Percentiles rank a stretch among this genome's conserved stretches.
Evolutionary conservation across 2,113 vertebrate species (phyloP).

Genomic region (Tenrec ecaudatus): DNA sequence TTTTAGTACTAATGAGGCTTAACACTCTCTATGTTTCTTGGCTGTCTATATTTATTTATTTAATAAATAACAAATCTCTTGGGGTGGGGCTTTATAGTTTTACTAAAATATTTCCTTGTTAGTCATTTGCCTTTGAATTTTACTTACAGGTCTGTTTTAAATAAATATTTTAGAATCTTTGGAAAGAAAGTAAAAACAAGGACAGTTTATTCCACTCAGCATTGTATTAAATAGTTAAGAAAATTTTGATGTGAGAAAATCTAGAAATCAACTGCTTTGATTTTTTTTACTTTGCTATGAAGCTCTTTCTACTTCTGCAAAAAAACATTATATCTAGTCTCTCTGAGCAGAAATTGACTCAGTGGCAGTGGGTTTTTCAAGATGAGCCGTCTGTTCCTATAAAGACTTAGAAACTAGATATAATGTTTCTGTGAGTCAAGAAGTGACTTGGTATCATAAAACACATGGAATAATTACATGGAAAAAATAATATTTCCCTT

Average conservation of each 20-base stretch:
- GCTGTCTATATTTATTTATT: not conserved
- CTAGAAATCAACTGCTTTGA: no score
- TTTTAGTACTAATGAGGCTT: not conserved
- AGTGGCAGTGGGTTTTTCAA: no score
- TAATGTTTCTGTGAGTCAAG: no score
- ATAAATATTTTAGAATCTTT: not conserved
- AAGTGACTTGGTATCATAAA: no score
- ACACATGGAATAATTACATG: not conserved
- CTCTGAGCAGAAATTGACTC: no score
- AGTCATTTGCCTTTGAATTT: constrained; percentile 23
- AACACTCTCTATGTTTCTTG: accelerated
- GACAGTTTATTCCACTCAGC: not conserved
- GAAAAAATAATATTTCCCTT: not conserved
- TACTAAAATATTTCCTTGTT: not conserved
- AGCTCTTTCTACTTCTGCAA: no score
- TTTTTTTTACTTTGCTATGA: not conserved
- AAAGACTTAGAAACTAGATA: no score
- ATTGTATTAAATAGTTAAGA: not conserved
- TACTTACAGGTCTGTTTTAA: not conserved
- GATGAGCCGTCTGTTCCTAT: no score
- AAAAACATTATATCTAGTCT: no score
- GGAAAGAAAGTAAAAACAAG: not conserved
- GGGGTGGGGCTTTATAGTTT: no score
- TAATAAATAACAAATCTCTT: not conserved
- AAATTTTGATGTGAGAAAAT: not conserved